Base-by-base conservation (phyloP, 1,140 invertebrate species). In the Drosophila biarmipes region DNA sequence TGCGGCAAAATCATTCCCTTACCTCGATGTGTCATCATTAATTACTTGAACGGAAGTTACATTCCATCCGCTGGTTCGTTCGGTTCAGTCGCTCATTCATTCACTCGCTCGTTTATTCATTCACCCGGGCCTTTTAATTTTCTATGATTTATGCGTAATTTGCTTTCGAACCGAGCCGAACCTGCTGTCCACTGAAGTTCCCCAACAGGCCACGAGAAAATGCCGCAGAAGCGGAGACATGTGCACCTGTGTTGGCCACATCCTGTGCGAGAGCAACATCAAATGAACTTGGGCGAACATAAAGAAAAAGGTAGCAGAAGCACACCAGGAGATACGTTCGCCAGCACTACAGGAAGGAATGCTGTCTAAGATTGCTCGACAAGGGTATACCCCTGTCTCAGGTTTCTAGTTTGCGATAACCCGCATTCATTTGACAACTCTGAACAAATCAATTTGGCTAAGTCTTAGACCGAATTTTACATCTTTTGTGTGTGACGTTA, bases 61-160 rank as follows among this genome's bases (percentile, higher is more conserved):
- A 71, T 73, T 62, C 71, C 69, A 75, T 63, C 61, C 59, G 61
- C 66, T 75, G 17, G 40, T n/a, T n/a, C n/a, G 17, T 34, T 43
- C 8, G 55, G 1, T 56, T 55, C 37, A 24, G 12, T 64, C 31
- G 31, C 15, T 64, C 38, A 6, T 14, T 63, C 52, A 57, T 66
- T 74, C 45, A 56, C 40, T 73, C 37, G 2, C 8, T 63, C 43
- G 1, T 10, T 42, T 24, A 52, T n/a, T 62, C 69, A 54, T 55
- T 64, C 45, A 34, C 54, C 66, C 46, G 53, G 61, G 51, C 34
- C 52, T 68, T 87, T 86, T 86, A 81, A 86, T 86, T 87, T 87
- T 81, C 82, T 81, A 87, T 81, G 82, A 86, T 87, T 86, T 86
- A 86, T 86, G 81, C 80, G 80, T 75, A 74, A 71, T 49, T 77